phyloP scores from a whole-genome alignment of 2,113 vertebrate species.

The Isurus oxyrinchus region DNA sequence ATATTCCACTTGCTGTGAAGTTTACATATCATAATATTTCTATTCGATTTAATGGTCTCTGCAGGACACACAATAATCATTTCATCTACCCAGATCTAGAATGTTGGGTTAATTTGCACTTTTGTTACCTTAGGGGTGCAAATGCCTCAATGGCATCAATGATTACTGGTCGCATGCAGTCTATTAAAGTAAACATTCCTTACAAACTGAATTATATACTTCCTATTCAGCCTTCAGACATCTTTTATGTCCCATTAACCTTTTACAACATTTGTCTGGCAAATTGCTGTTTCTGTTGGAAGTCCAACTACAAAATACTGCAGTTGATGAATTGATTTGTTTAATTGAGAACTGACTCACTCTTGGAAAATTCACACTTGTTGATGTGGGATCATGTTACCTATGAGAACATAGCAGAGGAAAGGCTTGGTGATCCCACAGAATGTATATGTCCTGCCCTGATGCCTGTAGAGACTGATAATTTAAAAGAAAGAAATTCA shows the following conservation, averaged over 20 bases:
- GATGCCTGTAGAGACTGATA: not conserved
- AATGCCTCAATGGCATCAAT: not conserved
- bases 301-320: not conserved
- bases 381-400: not conserved
- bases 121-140: constrained; percentile 1
- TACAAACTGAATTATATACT: constrained; percentile 19
- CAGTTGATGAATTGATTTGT: constrained; percentile 9
- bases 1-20: not conserved
- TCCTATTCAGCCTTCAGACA: constrained; percentile 35
- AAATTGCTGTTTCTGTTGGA: constrained; percentile 16
- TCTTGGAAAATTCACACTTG: constrained; percentile 4
- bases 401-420: not conserved
- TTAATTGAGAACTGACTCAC: not conserved
- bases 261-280: constrained; percentile 19
- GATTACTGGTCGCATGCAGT: constrained; percentile 1
- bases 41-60: not conserved
- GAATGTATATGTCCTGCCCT: not conserved
- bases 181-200: constrained; percentile 31
- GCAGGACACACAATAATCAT: not conserved
- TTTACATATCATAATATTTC: constrained; percentile 7
- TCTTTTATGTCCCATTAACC: constrained; percentile 33
- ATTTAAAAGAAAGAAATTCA: not conserved
- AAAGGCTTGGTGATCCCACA: not conserved
- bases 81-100: not conserved
- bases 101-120: constrained; percentile 7